phyloP scores from a whole-genome alignment of 2,113 vertebrate species.

The Pseudorectes ferrugineus region DNA sequence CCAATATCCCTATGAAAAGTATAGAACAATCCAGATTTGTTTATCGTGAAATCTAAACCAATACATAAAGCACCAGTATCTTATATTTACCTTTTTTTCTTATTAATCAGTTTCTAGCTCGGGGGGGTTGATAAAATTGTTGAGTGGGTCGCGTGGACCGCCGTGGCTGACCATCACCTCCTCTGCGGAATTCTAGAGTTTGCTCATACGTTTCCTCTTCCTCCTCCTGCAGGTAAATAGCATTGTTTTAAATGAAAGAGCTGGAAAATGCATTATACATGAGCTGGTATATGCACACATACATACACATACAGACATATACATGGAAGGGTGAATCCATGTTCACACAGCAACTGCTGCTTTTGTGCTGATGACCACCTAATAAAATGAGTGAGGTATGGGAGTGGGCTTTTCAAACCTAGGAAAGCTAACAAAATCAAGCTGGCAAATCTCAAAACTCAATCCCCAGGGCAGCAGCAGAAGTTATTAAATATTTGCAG shows the following conservation, averaged over 20 bases:
- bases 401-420: not conserved
- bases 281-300: not conserved
- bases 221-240: conserved; percentile 84
- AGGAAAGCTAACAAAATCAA: not conserved
- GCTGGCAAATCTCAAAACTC: not conserved
- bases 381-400: not conserved
- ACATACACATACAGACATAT: not conserved
- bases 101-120: conserved; percentile 87
- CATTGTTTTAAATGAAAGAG: conserved; percentile 53
- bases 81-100: conserved; percentile 55
- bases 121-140: conserved; percentile 94
- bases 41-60: not conserved
- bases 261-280: not conserved
- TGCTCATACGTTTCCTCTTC: conserved; percentile 91
- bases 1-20: not conserved
- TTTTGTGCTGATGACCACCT: not conserved
- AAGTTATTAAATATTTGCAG: not conserved
- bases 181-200: conserved; percentile 91
- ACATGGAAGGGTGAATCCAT: not conserved
- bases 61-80: not conserved
- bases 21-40: not conserved
- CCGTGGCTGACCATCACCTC: conserved; percentile 92
- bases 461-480: not conserved
- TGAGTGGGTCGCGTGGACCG: conserved; percentile 90
- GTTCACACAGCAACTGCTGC: not conserved